Evolutionary conservation across 2,888 invertebrate genomes (phyloP), one percentile per base, ranked within the genome.

Genomic region (Mythimna pallens): DNA sequence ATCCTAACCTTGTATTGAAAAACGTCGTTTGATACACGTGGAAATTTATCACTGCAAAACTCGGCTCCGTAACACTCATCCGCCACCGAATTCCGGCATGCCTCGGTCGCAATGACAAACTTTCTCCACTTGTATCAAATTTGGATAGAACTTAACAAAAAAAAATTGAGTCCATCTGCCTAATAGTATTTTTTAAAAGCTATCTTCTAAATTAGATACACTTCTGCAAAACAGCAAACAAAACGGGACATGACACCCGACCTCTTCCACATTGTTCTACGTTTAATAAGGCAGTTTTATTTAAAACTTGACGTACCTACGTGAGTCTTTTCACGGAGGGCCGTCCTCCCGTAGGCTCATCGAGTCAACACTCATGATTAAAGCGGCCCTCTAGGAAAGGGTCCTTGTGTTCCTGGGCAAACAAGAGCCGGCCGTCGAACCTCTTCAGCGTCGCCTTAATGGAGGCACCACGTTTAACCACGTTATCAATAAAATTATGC

Each of bases 341-440:
- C 75, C 75, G 17, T 47, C 47, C 47, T 47, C 17, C 47, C 47
- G 78, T 65, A 70, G 83, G 81, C 87, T 88, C 88, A 91, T 93
- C 90, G 90, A 92, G 92, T 90, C 91, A 91, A 92, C 94, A 93
- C 95, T 95, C 81, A 89, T 93, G 94, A 95, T 95, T 95, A 95
- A 92, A 94, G 93, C 91, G 89, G 88, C 92, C 86, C 95, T 94
- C 83, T 84, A 89, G 87, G 76, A 86, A 80, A 93, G 94, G 86
- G 92, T 91, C 82, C 93, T 94, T 82, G 79, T 81, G 88, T 86
- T 88, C 89, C 90, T 91, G 90, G 86, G 87, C 92, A 93, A 94
- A 94, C 94, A 94, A 94, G 91, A 89, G 93, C 88, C 91, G 89
- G 73, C 92, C 89, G 94, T 94, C 91, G 92, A 94, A 92, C 88